A percentile compares a stretch with the other conserved stretches of the same genome.
These are phyloP conservation scores for Alviniconcha strummeri DNA, from an alignment of 2,888 invertebrate species.

Conservation along the genomic window DNA sequence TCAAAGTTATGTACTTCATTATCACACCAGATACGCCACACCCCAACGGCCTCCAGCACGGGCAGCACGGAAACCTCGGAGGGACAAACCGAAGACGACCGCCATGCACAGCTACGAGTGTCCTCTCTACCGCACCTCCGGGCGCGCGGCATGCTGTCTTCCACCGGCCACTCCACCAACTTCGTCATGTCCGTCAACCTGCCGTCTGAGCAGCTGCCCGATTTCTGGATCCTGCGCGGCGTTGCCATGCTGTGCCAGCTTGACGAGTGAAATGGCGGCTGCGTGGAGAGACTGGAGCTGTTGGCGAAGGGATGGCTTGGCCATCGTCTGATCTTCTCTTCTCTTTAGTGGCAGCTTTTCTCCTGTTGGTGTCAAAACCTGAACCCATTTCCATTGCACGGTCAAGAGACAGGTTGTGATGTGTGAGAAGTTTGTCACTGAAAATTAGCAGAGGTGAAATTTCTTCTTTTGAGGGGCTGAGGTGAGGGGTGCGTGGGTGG, in stretches of 20 bases:
- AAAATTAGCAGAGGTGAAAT: too few relatives aligned
- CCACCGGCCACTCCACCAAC: constrained; percentile 73
- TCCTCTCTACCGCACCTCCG: constrained; percentile 72
- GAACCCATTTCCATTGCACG: too few relatives aligned
- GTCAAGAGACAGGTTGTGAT: too few relatives aligned
- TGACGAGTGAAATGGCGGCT: constrained; percentile 53
- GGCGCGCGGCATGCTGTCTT: constrained; percentile 70
- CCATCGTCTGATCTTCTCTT: too few relatives aligned
- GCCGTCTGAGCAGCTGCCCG: constrained; percentile 59
- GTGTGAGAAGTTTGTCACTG: too few relatives aligned
- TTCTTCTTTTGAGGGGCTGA: too few relatives aligned
- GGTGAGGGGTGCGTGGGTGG: too few relatives aligned
- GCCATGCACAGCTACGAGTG: constrained; percentile 60
- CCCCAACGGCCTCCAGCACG: constrained; percentile 15
- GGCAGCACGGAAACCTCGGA: constrained; percentile 5
- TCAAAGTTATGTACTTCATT: too few relatives aligned
- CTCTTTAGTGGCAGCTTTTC: too few relatives aligned
- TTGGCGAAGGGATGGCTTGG: too few relatives aligned
- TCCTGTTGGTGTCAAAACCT: too few relatives aligned
- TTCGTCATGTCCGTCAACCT: constrained; percentile 70
- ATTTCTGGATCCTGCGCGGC: constrained; percentile 72
- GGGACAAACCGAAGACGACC: not conserved
- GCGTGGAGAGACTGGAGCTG: not conserved
- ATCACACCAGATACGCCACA: constrained; percentile 1
- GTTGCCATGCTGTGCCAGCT: constrained; percentile 71